Conservation (phyloP, 2,113 vertebrate genomes). For the Trogon surrucura region DNA sequence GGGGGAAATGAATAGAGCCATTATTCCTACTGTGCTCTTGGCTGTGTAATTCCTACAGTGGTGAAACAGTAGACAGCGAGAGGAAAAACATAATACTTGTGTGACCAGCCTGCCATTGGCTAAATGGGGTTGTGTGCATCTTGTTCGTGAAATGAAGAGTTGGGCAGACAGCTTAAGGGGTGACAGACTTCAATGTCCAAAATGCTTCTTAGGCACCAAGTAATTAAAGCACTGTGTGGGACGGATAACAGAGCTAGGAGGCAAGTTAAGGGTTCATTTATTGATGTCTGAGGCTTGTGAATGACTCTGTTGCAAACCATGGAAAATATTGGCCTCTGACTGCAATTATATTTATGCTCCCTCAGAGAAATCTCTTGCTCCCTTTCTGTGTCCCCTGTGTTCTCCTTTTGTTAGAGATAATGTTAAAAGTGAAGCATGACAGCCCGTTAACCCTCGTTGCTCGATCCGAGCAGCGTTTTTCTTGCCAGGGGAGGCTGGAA, state of each 20-base stretch:
- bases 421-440: neutral
- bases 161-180: conserved; percentile 62
- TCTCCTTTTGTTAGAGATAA: neutral
- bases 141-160: conserved; percentile 61
- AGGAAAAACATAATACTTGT: conserved; percentile 80
- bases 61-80: conserved; percentile 74
- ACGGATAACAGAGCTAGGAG: neutral
- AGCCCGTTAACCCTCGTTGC: neutral
- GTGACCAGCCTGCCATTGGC: conserved; percentile 73
- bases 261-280: neutral
- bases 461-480: accelerated
- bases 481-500: neutral
- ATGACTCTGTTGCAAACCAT: neutral
- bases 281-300: conserved; percentile 5
- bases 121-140: conserved; percentile 27
- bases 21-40: conserved; percentile 68
- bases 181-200: conserved; percentile 43
- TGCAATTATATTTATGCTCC: neutral
- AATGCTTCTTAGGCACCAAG: conserved; percentile 42
- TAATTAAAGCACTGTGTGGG: conserved; percentile 58
- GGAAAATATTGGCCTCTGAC: neutral
- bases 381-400: neutral
- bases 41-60: conserved; percentile 64
- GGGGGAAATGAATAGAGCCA: conserved; percentile 74
- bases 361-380: neutral